Evolutionary conservation across 1,140 invertebrate genomes (phyloP), one percentile per base, ranked within the genome.

Genomic region (Chionoecetes opilio): DNA sequence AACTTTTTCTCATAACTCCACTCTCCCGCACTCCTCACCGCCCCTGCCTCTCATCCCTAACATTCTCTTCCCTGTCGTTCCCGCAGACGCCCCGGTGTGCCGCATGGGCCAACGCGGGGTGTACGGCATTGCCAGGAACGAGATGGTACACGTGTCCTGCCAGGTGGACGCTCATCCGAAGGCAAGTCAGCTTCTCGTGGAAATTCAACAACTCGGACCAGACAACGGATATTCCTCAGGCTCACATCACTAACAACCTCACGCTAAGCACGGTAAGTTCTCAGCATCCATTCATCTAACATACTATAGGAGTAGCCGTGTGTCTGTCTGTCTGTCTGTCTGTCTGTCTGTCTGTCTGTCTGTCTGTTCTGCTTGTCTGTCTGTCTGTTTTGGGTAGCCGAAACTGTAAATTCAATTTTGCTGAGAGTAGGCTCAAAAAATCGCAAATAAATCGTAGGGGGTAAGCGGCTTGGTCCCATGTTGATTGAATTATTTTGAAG

Each of bases 111-210:
- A 96, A 82, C 94, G 94, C 1, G 92, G 93, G 92, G 98, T 99
- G 96, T 99, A 99, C 96, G 99, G 99, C 46, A 98, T 99, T 6
- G 98, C 98, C 0, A 97, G 98, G 84, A 98, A 98, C 96, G 99
- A 99, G 97, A 98, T 98, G 75, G 98, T 98, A 0, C 98, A 98
- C 96, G 98, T 99, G 82, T 97, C 98, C 91, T 99, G 99, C 97
- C 98, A 98, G 97, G 98, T 99, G 21, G 98, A 99, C 96, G 98
- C 99, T 14, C 98, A 98, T 97, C 99, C 99, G 11, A 97, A 98
- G 17, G 17, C 98, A 98, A 31, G 98, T 98, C 96, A 98, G 97
- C 91, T 99, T 99, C 97, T 98, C 98, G 95, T 99, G 99, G 99
- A 98, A 98, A 34, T 98, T 99, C 97, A 99, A 99, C 97, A 99